A percentile compares a stretch with the other conserved stretches of the same genome.
phyloP scores from a whole-genome alignment of 2,888 invertebrate species.

The Deilephila elpenor region DNA sequence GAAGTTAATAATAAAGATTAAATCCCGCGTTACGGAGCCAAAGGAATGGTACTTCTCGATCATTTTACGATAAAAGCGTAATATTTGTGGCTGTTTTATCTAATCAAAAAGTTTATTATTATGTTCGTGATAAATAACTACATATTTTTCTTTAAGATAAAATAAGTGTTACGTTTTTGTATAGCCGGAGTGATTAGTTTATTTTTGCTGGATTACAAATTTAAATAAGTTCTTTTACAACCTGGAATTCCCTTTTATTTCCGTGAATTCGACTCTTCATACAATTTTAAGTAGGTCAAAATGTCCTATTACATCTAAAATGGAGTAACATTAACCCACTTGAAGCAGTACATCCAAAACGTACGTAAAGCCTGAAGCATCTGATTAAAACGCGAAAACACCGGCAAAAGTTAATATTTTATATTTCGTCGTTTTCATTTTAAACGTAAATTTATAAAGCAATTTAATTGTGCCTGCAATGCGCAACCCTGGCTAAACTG shows the following conservation, averaged over 20 bases:
- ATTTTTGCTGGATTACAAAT: too few species aligned
- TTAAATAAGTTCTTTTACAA: too few species aligned
- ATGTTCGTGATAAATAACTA: too few species aligned
- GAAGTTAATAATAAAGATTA: constrained; percentile 13
- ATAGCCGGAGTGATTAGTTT: too few species aligned
- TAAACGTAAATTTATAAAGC: constrained; percentile 26
- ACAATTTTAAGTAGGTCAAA: neutral
- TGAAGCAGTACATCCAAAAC: neutral
- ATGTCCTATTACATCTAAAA: neutral
- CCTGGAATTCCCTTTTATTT: too few species aligned
- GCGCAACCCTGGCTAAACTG: constrained; percentile 25
- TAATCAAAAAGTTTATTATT: too few species aligned
- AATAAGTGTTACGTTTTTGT: too few species aligned
- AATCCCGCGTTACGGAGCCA: too few species aligned
- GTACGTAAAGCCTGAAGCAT: constrained; percentile 8
- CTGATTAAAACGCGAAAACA: constrained; percentile 22
- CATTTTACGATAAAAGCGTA: constrained; percentile 2
- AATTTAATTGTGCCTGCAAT: constrained; percentile 27
- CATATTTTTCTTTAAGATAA: too few species aligned
- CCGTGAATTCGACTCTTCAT: too few species aligned
- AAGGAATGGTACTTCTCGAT: neutral
- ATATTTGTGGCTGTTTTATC: neutral
- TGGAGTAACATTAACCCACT: neutral
- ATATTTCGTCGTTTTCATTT: constrained; percentile 28
- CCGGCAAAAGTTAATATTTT: constrained; percentile 19